phyloP scores from a whole-genome alignment of 1,140 invertebrate genomes.

The Pissodes strobi region DNA sequence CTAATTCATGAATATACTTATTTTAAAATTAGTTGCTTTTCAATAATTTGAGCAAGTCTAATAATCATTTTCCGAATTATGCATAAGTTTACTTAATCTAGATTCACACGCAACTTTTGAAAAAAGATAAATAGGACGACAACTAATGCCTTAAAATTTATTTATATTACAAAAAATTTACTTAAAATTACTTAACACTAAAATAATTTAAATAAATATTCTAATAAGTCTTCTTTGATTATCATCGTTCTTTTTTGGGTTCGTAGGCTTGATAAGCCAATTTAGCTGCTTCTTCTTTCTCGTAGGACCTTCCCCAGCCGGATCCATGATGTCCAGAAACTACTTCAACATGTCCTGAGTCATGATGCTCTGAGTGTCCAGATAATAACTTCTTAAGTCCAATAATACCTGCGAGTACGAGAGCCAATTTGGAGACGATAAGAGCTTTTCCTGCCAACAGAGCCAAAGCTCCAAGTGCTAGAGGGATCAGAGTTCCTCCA shows the following conservation, averaged over 20 bases:
- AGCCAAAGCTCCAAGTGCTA: slow-evolving; percentile 77
- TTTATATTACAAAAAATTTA: slow-evolving; percentile 26
- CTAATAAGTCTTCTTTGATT: slow-evolving; percentile 21
- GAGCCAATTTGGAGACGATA: slow-evolving; percentile 79
- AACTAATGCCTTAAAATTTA: too few species aligned
- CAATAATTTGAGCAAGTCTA: too few species aligned
- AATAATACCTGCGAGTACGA: slow-evolving; percentile 80
- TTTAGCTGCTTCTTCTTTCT: slow-evolving; percentile 63
- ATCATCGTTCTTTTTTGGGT: slow-evolving; percentile 46
- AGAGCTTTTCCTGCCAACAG: slow-evolving; percentile 81
- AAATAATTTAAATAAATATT: slow-evolving; percentile 50
- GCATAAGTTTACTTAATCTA: too few species aligned
- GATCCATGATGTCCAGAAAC: slow-evolving; percentile 70
- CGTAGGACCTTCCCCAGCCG: slow-evolving; percentile 72
- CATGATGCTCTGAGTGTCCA: slow-evolving; percentile 59
- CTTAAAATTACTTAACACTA: slow-evolving; percentile 25
- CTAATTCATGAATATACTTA: too few species aligned
- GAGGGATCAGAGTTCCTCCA: slow-evolving; percentile 75
- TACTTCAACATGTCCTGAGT: slow-evolving; percentile 68
- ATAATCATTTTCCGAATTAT: too few species aligned
- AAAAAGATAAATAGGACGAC: too few species aligned
- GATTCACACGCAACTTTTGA: too few species aligned
- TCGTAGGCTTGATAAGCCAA: slow-evolving; percentile 68
- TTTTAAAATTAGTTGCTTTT: too few species aligned
- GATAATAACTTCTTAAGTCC: slow-evolving; percentile 79